Evolutionary conservation across 2,888 invertebrate species (phyloP).

Genomic region (Nemotelus nigrinus): DNA sequence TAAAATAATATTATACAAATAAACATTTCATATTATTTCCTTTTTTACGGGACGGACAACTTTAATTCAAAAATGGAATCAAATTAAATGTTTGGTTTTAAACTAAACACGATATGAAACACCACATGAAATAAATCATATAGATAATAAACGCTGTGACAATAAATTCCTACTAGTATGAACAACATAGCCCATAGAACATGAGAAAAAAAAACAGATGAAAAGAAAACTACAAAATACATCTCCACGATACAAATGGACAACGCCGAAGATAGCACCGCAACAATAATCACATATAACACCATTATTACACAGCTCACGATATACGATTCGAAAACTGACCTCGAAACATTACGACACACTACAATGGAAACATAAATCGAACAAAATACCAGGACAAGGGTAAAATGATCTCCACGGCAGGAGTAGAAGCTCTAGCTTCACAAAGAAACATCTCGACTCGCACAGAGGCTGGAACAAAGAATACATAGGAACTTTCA

Average conservation of each 20-base stretch:
- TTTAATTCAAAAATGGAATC: no score
- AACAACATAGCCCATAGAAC: no score
- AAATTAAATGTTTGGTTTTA: no score
- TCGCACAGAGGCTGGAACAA: not conserved
- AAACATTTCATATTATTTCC: no score
- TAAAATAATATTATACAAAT: no score
- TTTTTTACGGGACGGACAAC: no score
- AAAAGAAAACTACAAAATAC: conserved; percentile 6
- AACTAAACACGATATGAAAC: no score
- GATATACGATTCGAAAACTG: not conserved
- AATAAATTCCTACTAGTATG: no score
- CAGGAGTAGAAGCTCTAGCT: not conserved
- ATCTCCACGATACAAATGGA: conserved; percentile 21
- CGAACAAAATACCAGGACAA: conserved; percentile 40
- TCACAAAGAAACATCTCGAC: not conserved
- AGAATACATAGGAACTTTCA: conserved; percentile 13
- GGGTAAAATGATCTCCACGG: not conserved
- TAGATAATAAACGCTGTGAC: no score
- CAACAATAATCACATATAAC: conserved; percentile 40
- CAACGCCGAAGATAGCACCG: conserved; percentile 18
- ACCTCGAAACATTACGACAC: not conserved
- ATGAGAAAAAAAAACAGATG: not conserved
- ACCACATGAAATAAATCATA: no score
- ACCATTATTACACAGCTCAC: conserved; percentile 32
- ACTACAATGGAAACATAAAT: conserved; percentile 45